Evolutionary conservation across 2,113 vertebrate species (phyloP).

Genomic region (Chionomys nivalis): DNA sequence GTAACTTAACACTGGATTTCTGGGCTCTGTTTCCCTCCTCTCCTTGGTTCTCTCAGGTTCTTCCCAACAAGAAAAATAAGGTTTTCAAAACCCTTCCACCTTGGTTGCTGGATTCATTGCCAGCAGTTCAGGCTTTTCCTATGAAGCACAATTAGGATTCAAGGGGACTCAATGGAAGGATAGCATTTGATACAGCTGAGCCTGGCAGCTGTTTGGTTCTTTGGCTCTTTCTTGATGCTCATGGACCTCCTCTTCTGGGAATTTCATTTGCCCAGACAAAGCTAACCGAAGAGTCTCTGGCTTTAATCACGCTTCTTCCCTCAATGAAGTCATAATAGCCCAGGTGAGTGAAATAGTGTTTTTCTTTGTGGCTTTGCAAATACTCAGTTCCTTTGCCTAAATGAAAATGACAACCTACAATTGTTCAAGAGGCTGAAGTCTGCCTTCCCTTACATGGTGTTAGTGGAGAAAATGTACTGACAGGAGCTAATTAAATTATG

Average conservation of each 20-base stretch:
- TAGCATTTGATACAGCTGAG: background rate
- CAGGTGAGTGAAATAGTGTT: background rate
- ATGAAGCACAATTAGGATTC: background rate
- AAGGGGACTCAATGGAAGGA: background rate
- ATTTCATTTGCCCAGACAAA: conserved; percentile 48
- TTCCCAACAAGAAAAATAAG: conserved; percentile 48
- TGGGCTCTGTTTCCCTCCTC: conserved; percentile 23
- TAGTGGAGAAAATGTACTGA: background rate
- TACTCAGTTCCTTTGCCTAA: background rate
- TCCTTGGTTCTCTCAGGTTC: background rate
- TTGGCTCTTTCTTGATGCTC: background rate
- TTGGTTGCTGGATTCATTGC: background rate
- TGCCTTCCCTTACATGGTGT: background rate
- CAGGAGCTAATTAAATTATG: background rate
- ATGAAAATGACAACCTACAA: background rate
- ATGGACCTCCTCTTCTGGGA: background rate
- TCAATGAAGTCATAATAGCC: background rate
- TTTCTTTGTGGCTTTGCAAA: background rate
- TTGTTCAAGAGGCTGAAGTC: background rate
- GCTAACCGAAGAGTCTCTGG: background rate
- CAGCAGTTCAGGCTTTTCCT: conserved; percentile 10
- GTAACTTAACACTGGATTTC: conserved; percentile 56
- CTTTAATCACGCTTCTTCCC: background rate
- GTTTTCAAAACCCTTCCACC: conserved; percentile 22
- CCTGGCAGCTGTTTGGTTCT: background rate